Evolutionary conservation across 2,888 invertebrate species (phyloP), one percentile per base, ranked within the genome.

Genomic region (Leptogaster cylindrica): DNA sequence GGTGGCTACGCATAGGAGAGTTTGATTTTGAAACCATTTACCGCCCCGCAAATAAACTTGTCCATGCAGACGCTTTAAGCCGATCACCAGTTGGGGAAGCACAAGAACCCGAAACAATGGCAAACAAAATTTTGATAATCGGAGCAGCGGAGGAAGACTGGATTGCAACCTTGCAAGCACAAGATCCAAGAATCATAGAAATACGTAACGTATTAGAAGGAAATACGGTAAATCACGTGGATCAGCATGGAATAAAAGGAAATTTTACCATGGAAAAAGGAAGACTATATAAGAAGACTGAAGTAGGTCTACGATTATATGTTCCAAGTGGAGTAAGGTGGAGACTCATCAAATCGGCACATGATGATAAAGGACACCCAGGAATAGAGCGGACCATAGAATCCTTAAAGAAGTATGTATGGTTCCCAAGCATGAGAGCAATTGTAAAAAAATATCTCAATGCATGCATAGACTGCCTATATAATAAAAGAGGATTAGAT

Each of bases 181-280:
- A 44, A 12, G 44, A 44, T 12, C 44, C 44, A 3, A 14, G 16
- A n/a, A 12, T 44, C 20, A 2, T 20, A 2, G 48, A 48, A 48
- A 48, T 48, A 8, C 16, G 10, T 6, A 20, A 48, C 2, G 67
- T 50, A 10, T 14, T 12, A 2, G 68, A 8, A 14, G 67, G 18
- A 70, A 69, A 61, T 61, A 71, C 41, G 68, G 68, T 20, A 5
- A 16, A 48, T 12, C 12, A 10, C 10, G 36, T 3, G 6, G 12
- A 36, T 10, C 10, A 36, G 6, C n/a, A 36, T 36, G 36, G 36
- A 12, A 6, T 36, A 36, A 36, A 36, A 36, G 36, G 36, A 6
- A 36, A 6, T 12, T 36, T 36, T 6, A 6, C 12, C 10, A 12
- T 36, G 12, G 36, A 36, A 12, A 36, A 36, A 36, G 36, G 36